phyloP scores from a whole-genome alignment of 2,113 vertebrate genomes.

The Tyrannus savana region DNA sequence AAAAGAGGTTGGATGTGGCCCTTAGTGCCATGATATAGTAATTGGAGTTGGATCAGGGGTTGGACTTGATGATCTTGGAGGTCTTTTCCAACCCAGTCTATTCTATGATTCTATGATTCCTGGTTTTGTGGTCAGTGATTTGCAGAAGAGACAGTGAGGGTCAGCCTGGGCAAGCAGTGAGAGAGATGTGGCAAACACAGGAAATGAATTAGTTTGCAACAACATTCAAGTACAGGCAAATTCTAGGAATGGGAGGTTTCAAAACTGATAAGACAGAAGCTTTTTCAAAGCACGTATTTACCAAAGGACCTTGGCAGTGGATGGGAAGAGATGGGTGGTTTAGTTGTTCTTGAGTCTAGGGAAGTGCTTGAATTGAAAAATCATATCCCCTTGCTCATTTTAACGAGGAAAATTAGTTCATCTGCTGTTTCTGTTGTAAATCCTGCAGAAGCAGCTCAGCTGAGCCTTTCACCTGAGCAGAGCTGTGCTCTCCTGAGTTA shows the following conservation, averaged over 20 bases:
- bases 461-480: background rate
- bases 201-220: background rate
- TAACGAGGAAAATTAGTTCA: background rate
- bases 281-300: background rate
- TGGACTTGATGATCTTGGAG: too few species aligned
- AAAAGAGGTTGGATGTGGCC: too few species aligned
- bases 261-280: background rate
- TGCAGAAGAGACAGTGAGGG: background rate
- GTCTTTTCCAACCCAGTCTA: too few species aligned
- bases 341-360: background rate
- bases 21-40: too few species aligned
- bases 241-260: background rate
- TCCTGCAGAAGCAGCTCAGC: background rate
- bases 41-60: too few species aligned
- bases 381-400: background rate
- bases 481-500: background rate
- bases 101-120: too few species aligned
- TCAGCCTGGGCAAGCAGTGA: background rate
- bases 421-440: background rate
- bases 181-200: background rate
- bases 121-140: background rate
- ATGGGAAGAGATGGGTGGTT: background rate
- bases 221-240: background rate
- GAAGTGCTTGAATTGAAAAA: background rate
- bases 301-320: too few species aligned